Percentiles rank a stretch among this genome's conserved stretches.
Conservation (phyloP, 1,140 invertebrate species). For the Antheraea mylitta region DNA sequence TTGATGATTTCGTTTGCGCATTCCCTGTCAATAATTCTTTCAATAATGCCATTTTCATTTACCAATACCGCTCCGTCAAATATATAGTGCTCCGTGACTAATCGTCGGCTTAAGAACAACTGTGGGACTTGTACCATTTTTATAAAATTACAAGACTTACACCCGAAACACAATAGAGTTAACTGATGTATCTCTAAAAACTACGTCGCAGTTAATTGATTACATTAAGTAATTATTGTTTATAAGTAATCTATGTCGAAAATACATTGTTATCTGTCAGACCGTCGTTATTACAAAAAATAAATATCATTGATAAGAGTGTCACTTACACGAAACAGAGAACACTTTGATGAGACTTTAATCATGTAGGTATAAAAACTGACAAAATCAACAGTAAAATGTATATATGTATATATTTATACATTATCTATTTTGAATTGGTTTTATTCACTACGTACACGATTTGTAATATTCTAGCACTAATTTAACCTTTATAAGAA, state of each 20-base stretch:
- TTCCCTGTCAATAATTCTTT: constrained; percentile 54
- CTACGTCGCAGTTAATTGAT: too few species aligned
- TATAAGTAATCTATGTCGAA: neutral
- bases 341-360: neutral
- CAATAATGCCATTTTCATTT: constrained; percentile 55
- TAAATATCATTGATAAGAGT: neutral
- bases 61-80: constrained; percentile 63
- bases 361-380: neutral
- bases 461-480: too few species aligned
- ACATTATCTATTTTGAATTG: too few species aligned
- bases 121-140: constrained; percentile 47
- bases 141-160: neutral
- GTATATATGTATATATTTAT: too few species aligned
- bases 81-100: constrained; percentile 62
- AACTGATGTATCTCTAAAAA: neutral
- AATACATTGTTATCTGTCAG: neutral
- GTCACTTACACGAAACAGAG: neutral
- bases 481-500: too few species aligned
- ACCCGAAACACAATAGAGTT: neutral
- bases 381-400: too few species aligned
- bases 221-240: neutral
- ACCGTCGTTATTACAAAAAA: constrained; percentile 2
- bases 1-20: constrained; percentile 69
- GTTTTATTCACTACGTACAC: too few species aligned
- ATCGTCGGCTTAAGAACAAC: constrained; percentile 60